Conservation (phyloP, 2,113 vertebrate genomes). For the Lophochroa leadbeateri region DNA sequence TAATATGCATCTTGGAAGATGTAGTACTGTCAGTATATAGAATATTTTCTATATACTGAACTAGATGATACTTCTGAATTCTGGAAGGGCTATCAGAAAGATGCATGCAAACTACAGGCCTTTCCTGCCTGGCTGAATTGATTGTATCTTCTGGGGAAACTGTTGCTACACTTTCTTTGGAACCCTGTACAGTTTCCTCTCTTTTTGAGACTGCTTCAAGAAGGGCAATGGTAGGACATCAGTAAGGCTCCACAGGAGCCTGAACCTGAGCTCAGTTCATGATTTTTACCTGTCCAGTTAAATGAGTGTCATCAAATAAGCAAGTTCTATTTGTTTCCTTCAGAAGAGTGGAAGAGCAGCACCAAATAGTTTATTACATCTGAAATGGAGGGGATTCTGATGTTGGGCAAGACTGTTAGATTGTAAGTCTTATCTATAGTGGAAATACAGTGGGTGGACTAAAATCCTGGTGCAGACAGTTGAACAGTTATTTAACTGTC, state of each 20-base stretch:
- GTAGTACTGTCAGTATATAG: background rate
- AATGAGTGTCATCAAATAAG: background rate
- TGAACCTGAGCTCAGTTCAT: background rate
- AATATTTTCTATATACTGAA: background rate
- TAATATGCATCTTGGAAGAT: background rate
- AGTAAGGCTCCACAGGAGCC: background rate
- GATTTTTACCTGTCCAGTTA: background rate
- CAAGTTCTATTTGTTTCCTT: background rate
- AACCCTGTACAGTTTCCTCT: background rate
- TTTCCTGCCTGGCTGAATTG: background rate
- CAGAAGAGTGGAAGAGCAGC: background rate
- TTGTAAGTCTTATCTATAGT: background rate
- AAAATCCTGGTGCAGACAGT: background rate
- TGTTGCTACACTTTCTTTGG: background rate
- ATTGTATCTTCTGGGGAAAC: background rate
- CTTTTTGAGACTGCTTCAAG: background rate
- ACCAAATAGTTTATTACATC: background rate
- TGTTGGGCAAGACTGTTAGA: background rate
- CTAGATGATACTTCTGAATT: background rate
- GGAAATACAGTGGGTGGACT: background rate
- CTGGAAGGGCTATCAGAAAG: background rate
- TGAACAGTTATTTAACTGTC: background rate
- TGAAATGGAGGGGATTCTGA: background rate
- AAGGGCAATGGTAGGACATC: background rate
- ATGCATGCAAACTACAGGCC: background rate